Conservation (phyloP, 1,140 invertebrate species). For the Drosophila malerkotliana region DNA sequence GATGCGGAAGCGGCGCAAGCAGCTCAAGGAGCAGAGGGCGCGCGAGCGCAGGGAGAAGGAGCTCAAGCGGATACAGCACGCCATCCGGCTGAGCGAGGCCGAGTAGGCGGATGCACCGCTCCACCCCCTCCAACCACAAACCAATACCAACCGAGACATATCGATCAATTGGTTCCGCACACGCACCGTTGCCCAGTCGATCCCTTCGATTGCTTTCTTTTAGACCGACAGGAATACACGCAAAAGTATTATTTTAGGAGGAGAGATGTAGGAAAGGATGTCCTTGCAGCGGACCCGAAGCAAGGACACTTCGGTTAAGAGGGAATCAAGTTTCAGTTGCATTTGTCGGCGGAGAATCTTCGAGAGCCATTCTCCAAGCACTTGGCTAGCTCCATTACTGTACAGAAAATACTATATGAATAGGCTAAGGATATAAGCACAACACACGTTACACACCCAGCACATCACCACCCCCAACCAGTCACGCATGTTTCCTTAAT, state of each 20-base stretch:
- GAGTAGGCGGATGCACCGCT: slow-evolving; percentile 36
- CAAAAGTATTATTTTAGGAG: slow-evolving; percentile 70
- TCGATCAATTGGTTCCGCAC: slow-evolving; percentile 50
- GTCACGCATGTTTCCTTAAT: slow-evolving; percentile 70
- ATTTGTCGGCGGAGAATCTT: slow-evolving; percentile 51
- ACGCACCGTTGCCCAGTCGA: slow-evolving; percentile 42
- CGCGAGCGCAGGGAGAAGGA: slow-evolving; percentile 55
- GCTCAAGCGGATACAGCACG: slow-evolving; percentile 69
- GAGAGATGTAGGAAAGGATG: slow-evolving; percentile 24
- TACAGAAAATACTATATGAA: slow-evolving; percentile 68
- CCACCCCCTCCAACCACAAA: slow-evolving; percentile 22
- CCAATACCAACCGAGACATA: slow-evolving; percentile 58
- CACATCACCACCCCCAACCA: slow-evolving; percentile 19
- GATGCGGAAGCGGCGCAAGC: slow-evolving; percentile 75
- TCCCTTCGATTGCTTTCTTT: slow-evolving; percentile 30
- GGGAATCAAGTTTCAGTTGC: slow-evolving; percentile 35
- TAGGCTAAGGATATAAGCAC: slow-evolving; percentile 63
- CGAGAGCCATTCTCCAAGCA: slow-evolving; percentile 41
- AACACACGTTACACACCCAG: slow-evolving; percentile 23
- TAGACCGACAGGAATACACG: slow-evolving; percentile 20
- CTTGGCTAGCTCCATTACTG: slow-evolving; percentile 64
- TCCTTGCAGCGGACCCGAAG: slow-evolving; percentile 5
- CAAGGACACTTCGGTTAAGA: slow-evolving; percentile 24
- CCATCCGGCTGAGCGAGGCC: slow-evolving; percentile 63
- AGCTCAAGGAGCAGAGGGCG: slow-evolving; percentile 50